Percentiles rank a stretch among this genome's conserved stretches.
Conservation (phyloP, 1,140 invertebrate genomes). For the Drosophila pseudoananassae region DNA sequence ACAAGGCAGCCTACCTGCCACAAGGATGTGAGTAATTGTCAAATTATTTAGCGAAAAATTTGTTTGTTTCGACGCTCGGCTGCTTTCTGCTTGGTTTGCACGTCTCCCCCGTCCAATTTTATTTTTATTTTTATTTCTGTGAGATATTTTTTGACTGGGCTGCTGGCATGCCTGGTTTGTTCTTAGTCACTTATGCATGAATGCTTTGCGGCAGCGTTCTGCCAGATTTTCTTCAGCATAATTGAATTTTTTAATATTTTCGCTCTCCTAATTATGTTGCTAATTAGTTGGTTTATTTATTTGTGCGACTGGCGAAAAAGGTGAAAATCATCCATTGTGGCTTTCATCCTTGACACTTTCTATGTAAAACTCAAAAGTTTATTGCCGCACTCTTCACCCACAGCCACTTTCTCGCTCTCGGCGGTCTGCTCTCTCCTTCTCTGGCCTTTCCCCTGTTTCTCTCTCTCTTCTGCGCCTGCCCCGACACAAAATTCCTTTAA, state of each 20-base stretch:
- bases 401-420: background rate
- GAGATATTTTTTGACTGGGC: conserved; percentile 3
- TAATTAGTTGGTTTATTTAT: conserved; percentile 53
- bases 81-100: conserved; percentile 50
- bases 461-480: conserved; percentile 18
- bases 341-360: conserved; percentile 30
- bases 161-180: conserved; percentile 68
- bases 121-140: conserved; percentile 13
- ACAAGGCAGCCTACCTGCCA: conserved; percentile 3
- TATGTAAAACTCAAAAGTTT: conserved; percentile 46
- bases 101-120: conserved; percentile 11
- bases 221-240: conserved; percentile 61
- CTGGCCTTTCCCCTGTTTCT: conserved; percentile 10
- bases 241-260: conserved; percentile 61
- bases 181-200: conserved; percentile 83
- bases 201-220: conserved; percentile 50
- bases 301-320: background rate
- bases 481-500: conserved; percentile 72
- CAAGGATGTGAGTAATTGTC: conserved; percentile 83
- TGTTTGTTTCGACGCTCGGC: conserved; percentile 80
- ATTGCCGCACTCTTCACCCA: conserved; percentile 8
- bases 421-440: conserved; percentile 14
- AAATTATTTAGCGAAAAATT: conserved; percentile 84
- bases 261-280: conserved; percentile 30
- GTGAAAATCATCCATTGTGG: conserved; percentile 18